Evolutionary conservation across 2,113 vertebrate genomes (phyloP), one percentile per base, ranked within the genome.

Genomic region (Neogobius melanostomus): DNA sequence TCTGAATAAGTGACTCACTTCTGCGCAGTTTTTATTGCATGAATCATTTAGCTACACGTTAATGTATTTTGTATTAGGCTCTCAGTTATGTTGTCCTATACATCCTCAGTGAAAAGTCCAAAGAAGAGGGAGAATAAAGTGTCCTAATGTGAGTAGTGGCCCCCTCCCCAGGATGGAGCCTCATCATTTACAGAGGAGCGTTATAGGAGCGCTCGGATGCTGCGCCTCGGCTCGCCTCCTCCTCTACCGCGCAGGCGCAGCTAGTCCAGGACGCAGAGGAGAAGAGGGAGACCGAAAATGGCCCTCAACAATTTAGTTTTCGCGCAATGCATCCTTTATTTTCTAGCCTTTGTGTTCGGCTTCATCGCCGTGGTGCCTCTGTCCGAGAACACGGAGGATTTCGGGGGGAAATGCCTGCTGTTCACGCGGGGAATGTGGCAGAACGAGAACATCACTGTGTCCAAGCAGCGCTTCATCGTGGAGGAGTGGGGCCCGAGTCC

Each of bases 351-450:
- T 52, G 91, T 98, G 11, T 96, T 96, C 88, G 95, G 95, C 78
- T 96, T 97, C 83, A 94, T 95, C 72, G 95, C 94, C 69, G 94
- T 98, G 71, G 95, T 99, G 77, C 97, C 97, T 9, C 94, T 98
- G 61, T 95, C 95, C 0, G 96, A 98, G 90, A 96, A 99, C 83
- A 93, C 95, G 79, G 94, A 92, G 47, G 96, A 96, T 80, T 98
- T 97, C 88, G 93, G 93, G 3, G 96, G 97, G 63, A 95, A 94
- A 88, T 98, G 97, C 76, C 91, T 97, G 86, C 96, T 98, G 54
- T 98, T 98, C 92, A 94, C 97, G 2, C 94, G 95, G 67, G 97
- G 97, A 46, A 92, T 98, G 94, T 99, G 97, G 97, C 96, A 98
- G 74, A 96, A 95, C 65, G 95, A 96, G 92, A 98, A 98, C 94